A percentile compares a stretch with the other conserved stretches of the same genome.
Conservation (phyloP, 2,113 vertebrate genomes). For the Pelecanoides urinatrix region DNA sequence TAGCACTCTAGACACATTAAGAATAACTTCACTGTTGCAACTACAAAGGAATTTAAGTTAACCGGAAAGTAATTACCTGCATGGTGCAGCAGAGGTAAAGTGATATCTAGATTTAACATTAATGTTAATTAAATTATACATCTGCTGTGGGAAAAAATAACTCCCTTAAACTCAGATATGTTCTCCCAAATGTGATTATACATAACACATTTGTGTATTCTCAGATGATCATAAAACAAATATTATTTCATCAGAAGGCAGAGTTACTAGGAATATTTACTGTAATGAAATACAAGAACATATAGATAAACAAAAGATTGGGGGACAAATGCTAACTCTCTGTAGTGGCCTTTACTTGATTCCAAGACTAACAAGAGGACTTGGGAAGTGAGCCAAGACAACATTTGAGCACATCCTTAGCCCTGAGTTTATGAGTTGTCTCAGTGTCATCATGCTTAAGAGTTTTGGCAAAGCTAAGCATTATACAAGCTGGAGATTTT, state of each 20-base stretch:
- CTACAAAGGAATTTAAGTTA: slow-evolving; percentile 47
- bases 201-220: neutral
- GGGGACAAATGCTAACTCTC: neutral
- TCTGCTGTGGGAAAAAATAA: neutral
- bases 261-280: neutral
- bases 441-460: neutral
- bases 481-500: neutral
- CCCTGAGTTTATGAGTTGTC: neutral
- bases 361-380: neutral
- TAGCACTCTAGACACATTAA: neutral
- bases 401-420: neutral
- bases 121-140: slow-evolving; percentile 52
- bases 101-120: slow-evolving; percentile 27
- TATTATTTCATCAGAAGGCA: slow-evolving; percentile 20
- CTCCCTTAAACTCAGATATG: neutral
- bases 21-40: neutral
- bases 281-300: neutral
- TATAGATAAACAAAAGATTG: neutral
- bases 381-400: neutral
- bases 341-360: neutral
- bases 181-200: slow-evolving; percentile 32
- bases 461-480: neutral
- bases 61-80: slow-evolving; percentile 32
- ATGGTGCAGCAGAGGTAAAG: neutral
- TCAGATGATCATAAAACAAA: slow-evolving; percentile 28